Base-by-base conservation (phyloP, 2,797 vertebrate genomes). In the Mycteria americana region DNA sequence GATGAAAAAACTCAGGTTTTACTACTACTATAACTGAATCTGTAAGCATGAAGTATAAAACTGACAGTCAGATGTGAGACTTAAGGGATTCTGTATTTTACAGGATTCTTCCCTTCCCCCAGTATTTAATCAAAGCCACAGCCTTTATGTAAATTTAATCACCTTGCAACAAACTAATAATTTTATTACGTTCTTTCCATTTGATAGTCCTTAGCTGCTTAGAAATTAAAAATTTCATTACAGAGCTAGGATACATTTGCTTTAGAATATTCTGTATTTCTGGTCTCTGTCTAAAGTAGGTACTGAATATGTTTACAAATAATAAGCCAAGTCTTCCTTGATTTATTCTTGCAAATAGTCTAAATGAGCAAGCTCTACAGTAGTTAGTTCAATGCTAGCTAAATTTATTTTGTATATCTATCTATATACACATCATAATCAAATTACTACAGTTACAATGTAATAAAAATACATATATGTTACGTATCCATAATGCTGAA, bases 61-160 rank as follows among this genome's bases (percentile, higher is more conserved):
- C 33, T 67, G 74, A 73, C 72, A 65, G 64, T 92, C 59, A 67
- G 72, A 63, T 85, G 60, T 70, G 56, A 65, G 45, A 72, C 41
- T 68, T 92, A 18, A 53, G 72, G 76, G 37, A 91, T 95, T 90
- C 80, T 94, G 39, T 89, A 31, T 86, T 86, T 95, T 80, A 78
- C 33, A 51, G 56, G 81, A 67, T 83, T 89, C 85, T 88, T 92
- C 74, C 50, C 87, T 59, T 37, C 18, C 31, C 75, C 59, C 60
- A 85, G 33, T 81, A 93, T 96, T 97, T 96, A 95, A 96, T 96
- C 93, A 97, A 96, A 96, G 78, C 54, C 67, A 92, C n/a, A 73
- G 19, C 84, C 75, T 92, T 97, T 94, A 91, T 94, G 88, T 96
- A 94, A 96, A 96, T 97, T 89, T 94, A 96, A 96, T 92, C 91